phyloP scores from a whole-genome alignment of 2,797 vertebrate species.

The Labroides dimidiatus region DNA sequence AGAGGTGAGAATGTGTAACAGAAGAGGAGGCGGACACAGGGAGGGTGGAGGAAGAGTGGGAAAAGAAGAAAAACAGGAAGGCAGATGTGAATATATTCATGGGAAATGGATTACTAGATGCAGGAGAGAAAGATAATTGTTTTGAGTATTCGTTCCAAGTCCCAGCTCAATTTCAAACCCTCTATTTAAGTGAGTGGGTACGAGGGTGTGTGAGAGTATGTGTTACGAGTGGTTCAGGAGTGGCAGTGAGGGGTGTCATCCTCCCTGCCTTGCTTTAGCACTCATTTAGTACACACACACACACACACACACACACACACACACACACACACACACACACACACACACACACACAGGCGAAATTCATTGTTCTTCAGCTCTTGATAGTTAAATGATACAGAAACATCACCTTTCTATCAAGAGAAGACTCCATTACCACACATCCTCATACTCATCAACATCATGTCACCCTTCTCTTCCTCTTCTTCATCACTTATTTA shows the following conservation, averaged over 20 bases:
- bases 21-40: conserved; percentile 33
- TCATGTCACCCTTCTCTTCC: conserved; percentile 9
- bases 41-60: conserved; percentile 4
- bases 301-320: conserved; percentile 16
- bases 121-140: conserved; percentile 78
- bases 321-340: conserved; percentile 26
- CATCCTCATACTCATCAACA: conserved; percentile 10
- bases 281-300: conserved; percentile 37
- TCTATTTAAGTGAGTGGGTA: conserved; percentile 75
- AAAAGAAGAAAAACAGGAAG: conserved; percentile 24
- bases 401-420: conserved; percentile 32
- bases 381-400: conserved; percentile 35
- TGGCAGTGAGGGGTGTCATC: conserved; percentile 64
- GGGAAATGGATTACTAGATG: conserved; percentile 70
- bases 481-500: neutral
- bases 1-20: conserved; percentile 47
- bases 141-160: conserved; percentile 78
- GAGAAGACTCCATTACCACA: conserved; percentile 22
- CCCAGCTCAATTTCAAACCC: conserved; percentile 81
- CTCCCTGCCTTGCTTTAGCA: conserved; percentile 57
- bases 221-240: conserved; percentile 69
- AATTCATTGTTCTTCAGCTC: conserved; percentile 43
- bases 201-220: conserved; percentile 62
- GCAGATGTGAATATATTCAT: conserved; percentile 72
- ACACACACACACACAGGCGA: conserved; percentile 12